Evolutionary conservation across 2,888 invertebrate species (phyloP).

Genomic region (Parnassius smintheus): DNA sequence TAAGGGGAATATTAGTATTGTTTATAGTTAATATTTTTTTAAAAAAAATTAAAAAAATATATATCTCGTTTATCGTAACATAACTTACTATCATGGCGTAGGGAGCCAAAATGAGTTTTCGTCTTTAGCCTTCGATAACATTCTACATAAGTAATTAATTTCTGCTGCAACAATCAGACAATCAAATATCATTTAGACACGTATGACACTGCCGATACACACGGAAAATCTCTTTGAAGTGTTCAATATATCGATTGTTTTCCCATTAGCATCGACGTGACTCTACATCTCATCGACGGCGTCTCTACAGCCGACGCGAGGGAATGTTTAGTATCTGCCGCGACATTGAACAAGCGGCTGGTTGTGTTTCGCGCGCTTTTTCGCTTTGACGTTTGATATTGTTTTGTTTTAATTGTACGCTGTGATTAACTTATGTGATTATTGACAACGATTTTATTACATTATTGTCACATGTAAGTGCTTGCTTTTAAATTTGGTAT

Average conservation of each 20-base stretch:
- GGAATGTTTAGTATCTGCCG: slow-evolving; percentile 36
- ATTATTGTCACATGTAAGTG: background rate
- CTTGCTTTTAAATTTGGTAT: too few species aligned
- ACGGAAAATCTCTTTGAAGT: background rate
- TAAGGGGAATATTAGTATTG: too few species aligned
- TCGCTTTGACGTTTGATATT: background rate
- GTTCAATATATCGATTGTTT: slow-evolving; percentile 28
- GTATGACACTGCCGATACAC: background rate
- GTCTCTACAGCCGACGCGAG: background rate
- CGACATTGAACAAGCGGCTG: slow-evolving; percentile 33
- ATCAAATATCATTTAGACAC: too few species aligned
- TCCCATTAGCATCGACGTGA: slow-evolving; percentile 27
- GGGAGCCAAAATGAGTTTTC: too few species aligned
- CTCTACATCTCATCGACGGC: background rate
- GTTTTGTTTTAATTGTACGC: background rate
- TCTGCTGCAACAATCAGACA: too few species aligned
- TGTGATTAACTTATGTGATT: background rate
- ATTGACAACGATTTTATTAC: background rate
- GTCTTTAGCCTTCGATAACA: too few species aligned
- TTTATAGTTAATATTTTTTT: too few species aligned
- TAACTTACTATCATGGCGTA: too few species aligned
- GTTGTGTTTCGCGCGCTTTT: slow-evolving; percentile 24
- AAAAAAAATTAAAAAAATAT: too few species aligned
- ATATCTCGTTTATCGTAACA: too few species aligned
- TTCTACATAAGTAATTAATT: too few species aligned